Evolutionary conservation across 2,888 invertebrate genomes (phyloP).

Genomic region (Drosophila cognata): DNA sequence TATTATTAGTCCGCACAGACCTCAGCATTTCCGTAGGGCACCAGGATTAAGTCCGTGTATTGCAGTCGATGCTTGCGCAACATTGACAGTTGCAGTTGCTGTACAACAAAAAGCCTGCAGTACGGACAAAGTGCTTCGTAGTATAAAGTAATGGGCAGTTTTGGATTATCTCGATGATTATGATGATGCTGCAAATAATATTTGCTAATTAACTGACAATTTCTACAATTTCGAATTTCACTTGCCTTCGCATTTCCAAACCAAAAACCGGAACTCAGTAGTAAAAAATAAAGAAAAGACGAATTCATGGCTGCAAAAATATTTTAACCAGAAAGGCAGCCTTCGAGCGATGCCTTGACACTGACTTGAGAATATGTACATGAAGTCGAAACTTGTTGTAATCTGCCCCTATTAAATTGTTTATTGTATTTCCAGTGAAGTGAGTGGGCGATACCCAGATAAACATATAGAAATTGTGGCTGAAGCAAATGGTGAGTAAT

Average conservation of each 20-base stretch:
- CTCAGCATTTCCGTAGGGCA: conserved; percentile 76
- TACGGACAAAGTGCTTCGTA: conserved; percentile 75
- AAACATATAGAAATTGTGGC: neutral
- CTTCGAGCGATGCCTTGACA: conserved; percentile 22
- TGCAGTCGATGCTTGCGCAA: conserved; percentile 36
- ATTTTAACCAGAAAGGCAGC: conserved; percentile 4
- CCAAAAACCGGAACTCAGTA: conserved; percentile 11
- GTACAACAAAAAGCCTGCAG: conserved; percentile 66
- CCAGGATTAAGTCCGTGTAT: conserved; percentile 61
- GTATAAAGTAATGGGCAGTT: conserved; percentile 64
- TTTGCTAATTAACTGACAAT: neutral
- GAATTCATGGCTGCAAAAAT: conserved; percentile 20
- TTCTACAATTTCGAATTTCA: neutral
- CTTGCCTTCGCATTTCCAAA: conserved; percentile 24
- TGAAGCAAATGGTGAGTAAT: neutral
- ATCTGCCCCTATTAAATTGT: conserved; percentile 9
- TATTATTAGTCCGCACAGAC: conserved; percentile 28
- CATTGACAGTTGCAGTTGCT: conserved; percentile 66
- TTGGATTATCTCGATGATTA: neutral
- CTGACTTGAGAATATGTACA: conserved; percentile 26
- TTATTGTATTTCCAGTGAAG: conserved; percentile 24
- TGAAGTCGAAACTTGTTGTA: conserved; percentile 11
- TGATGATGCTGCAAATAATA: conserved; percentile 31
- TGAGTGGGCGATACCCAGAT: neutral
- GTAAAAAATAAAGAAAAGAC: neutral